These are phyloP conservation scores for Eremobia ochroleuca DNA, from an alignment of 2,888 invertebrate species.

Conservation along the genomic window DNA sequence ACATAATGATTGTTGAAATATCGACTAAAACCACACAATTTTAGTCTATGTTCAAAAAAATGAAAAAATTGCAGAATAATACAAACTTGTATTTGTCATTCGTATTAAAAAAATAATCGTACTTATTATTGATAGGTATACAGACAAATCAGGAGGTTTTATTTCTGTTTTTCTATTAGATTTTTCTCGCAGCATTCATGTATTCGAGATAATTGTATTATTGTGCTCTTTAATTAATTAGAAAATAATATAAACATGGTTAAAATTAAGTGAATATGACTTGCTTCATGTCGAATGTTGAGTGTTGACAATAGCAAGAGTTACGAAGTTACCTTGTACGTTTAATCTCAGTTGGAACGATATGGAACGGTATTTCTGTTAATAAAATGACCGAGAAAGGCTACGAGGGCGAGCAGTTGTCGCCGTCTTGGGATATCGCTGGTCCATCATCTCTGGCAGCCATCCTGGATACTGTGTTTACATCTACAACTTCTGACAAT, in stretches of 20 bases:
- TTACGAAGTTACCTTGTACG: constrained; percentile 59
- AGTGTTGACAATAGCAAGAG: constrained; percentile 67
- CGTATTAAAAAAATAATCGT: constrained; percentile 45
- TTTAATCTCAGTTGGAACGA: constrained; percentile 64
- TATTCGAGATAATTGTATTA: constrained; percentile 32
- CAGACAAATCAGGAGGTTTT: constrained; percentile 54
- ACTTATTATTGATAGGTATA: constrained; percentile 50
- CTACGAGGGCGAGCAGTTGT: constrained; percentile 82
- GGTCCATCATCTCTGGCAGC: constrained; percentile 91
- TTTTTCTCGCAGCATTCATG: constrained; percentile 59
- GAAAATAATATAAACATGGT: constrained; percentile 54
- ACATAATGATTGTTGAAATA: neutral
- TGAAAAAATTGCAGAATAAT: constrained; percentile 23
- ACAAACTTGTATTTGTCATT: constrained; percentile 39
- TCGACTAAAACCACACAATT: neutral
- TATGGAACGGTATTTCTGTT: constrained; percentile 70
- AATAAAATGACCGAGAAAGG: constrained; percentile 86
- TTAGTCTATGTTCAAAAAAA: constrained; percentile 22
- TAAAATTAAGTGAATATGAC: constrained; percentile 61
- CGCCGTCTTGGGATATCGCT: constrained; percentile 86
- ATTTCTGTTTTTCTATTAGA: constrained; percentile 61
- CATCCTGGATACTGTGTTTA: constrained; percentile 92
- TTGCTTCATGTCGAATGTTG: constrained; percentile 52
- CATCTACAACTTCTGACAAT: constrained; percentile 88
- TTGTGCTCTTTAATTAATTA: constrained; percentile 39